Evolutionary conservation across 1,140 invertebrate species (phyloP).

Genomic region (Neoseiulus cucumeris): DNA sequence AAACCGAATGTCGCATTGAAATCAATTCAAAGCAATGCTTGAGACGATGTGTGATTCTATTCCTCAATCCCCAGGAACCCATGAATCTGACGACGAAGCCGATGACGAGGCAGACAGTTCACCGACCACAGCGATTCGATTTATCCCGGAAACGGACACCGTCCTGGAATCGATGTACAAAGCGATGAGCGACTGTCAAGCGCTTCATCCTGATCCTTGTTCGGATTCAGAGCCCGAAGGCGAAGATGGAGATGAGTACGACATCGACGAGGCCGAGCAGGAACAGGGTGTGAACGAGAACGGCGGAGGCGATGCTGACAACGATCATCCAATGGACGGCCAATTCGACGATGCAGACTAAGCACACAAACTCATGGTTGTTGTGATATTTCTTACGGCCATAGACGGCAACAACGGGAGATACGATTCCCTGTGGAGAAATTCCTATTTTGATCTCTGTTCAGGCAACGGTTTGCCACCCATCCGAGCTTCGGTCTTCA

Average conservation of each 20-base stretch:
- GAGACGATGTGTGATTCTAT: no score
- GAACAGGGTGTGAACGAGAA: neutral
- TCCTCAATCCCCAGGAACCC: slow-evolving; percentile 16
- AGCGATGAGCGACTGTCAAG: slow-evolving; percentile 46
- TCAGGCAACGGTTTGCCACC: no score
- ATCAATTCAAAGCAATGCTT: no score
- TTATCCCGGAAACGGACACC: slow-evolving; percentile 39
- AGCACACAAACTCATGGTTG: neutral
- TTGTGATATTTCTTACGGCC: no score
- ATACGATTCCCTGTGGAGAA: no score
- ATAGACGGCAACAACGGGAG: no score
- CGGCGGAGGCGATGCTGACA: neutral
- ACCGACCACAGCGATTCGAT: slow-evolving; percentile 40
- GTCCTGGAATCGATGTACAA: slow-evolving; percentile 40
- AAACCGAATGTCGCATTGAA: no score
- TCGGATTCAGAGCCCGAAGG: neutral
- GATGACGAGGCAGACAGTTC: slow-evolving; percentile 30
- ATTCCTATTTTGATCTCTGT: no score
- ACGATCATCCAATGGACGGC: neutral
- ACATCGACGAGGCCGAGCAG: neutral
- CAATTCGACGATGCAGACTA: slow-evolving; percentile 1
- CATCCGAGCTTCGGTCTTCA: no score
- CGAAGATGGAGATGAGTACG: neutral
- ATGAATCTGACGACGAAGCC: slow-evolving; percentile 29
- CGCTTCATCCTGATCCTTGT: slow-evolving; percentile 37